Evolutionary conservation across 2,888 invertebrate genomes (phyloP), one percentile per base, ranked within the genome.

Genomic region (Drosophila affinis): DNA sequence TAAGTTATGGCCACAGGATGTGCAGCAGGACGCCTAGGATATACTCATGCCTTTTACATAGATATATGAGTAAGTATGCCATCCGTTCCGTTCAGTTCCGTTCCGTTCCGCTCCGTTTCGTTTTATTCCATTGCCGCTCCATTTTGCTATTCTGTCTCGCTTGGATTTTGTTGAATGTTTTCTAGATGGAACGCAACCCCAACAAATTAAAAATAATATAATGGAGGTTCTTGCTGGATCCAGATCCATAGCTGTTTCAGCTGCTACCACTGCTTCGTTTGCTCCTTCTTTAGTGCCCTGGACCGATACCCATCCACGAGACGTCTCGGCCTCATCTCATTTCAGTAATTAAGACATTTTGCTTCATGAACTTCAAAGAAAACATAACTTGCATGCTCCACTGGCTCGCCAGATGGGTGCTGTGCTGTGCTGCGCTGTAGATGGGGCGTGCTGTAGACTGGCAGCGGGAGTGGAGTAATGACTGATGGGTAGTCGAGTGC

Each of bases 1-100:
- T 84, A 88, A 86, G 81, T 87, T 87, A 88, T 88, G 81, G 85
- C 85, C 85, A 72, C 84, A 87, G 88, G 88, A 87, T 87, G 85
- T 82, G 80, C 70, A 77, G 75, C 78, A 76, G 68, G 68, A 69
- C 76, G 62, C 69, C 56, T 61, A 55, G 51, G 54, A 62, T 57
- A 62, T 48, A 34, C 45, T 47, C 48, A 39, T 10, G 18, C 44
- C 7, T 0, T 21, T 12, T n/a, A 18, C 9, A 7, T 24, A 52
- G 1, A 27, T 9, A 5, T n/a, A 51, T 17, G 12, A 32, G 10
- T 9, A 32, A 9, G 18, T 57, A 46, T 9, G n/a, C n/a, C 10
- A 12, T 14, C n/a, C 46, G 17, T 32, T 48, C 6, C 48, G 9
- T 14, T 52, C 48, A 29, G 29, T 58, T 65, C 18, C 48, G 9